Percentiles rank a stretch among this genome's conserved stretches.
These are phyloP conservation scores for Fulmarus glacialis DNA, from an alignment of 2,113 vertebrate species.

Conservation along the genomic window DNA sequence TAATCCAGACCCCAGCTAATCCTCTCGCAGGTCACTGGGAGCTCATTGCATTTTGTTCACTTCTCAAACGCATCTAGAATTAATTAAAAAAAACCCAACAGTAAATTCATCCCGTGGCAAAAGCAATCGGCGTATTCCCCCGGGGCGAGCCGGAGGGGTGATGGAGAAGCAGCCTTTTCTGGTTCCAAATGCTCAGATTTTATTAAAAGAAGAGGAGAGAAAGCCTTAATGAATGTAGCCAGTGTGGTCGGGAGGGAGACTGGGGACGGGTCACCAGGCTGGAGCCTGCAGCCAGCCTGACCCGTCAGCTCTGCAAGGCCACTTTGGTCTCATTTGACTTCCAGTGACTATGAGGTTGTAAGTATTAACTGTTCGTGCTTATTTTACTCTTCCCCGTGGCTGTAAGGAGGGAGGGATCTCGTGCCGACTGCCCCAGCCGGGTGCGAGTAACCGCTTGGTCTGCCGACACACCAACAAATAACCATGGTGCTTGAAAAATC, in stretches of 20 bases:
- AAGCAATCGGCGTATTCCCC: rapidly evolving
- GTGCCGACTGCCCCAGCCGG: rapidly evolving
- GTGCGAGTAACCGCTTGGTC: rapidly evolving
- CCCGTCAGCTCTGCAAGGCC: neutral
- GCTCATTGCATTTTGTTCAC: conserved; percentile 42
- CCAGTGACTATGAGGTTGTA: neutral
- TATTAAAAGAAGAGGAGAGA: neutral
- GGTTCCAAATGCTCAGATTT: neutral
- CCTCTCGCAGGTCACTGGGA: conserved; percentile 43
- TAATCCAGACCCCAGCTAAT: conserved; percentile 67
- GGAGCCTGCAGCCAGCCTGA: neutral
- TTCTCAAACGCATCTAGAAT: conserved; percentile 41
- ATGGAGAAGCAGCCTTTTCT: neutral
- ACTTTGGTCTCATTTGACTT: neutral
- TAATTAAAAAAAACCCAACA: conserved; percentile 12
- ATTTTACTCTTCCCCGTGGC: neutral
- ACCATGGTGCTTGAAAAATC: neutral
- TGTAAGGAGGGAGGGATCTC: neutral
- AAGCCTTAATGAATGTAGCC: neutral
- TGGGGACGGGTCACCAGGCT: rapidly evolving
- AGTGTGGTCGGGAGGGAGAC: neutral
- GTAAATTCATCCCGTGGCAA: neutral
- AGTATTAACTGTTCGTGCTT: neutral
- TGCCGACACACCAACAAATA: neutral
- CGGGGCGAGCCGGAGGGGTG: rapidly evolving